Evolutionary conservation across 2,113 vertebrate species (phyloP).

Genomic region (Melospiza georgiana): DNA sequence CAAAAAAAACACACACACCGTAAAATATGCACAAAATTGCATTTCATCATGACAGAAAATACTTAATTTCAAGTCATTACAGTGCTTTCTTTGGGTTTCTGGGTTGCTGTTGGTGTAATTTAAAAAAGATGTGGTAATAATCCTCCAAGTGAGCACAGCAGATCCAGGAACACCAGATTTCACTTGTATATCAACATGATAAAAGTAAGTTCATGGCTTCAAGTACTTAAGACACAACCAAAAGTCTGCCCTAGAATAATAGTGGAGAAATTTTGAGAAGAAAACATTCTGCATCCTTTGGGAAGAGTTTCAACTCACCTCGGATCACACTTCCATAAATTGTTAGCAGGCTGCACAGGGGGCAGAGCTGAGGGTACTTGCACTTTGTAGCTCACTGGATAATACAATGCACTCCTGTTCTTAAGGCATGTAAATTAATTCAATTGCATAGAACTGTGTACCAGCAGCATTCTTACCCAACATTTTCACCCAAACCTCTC

Average conservation of each 20-base stretch:
- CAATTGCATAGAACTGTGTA: neutral
- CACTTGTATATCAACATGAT: neutral
- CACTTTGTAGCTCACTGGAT: neutral
- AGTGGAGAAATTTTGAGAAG: neutral
- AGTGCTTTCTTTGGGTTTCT: conserved; percentile 16
- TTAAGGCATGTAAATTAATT: neutral
- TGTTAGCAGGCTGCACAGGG: neutral
- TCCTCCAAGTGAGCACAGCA: neutral
- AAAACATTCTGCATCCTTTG: neutral
- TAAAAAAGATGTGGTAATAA: neutral
- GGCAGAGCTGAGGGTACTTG: neutral
- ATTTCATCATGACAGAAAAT: neutral
- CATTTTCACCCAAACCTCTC: neutral
- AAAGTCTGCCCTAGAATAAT: neutral
- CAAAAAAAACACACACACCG: neutral
- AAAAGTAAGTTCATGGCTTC: neutral
- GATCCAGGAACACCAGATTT: neutral
- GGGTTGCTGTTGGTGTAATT: neutral
- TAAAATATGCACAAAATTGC: conserved; percentile 7
- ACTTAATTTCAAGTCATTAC: neutral
- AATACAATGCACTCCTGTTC: neutral
- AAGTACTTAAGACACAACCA: neutral
- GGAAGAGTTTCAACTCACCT: neutral
- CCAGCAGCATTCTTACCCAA: neutral
- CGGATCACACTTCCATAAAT: neutral